phyloP scores from a whole-genome alignment of 2,797 vertebrate species.

The Pelochelys cantorii region DNA sequence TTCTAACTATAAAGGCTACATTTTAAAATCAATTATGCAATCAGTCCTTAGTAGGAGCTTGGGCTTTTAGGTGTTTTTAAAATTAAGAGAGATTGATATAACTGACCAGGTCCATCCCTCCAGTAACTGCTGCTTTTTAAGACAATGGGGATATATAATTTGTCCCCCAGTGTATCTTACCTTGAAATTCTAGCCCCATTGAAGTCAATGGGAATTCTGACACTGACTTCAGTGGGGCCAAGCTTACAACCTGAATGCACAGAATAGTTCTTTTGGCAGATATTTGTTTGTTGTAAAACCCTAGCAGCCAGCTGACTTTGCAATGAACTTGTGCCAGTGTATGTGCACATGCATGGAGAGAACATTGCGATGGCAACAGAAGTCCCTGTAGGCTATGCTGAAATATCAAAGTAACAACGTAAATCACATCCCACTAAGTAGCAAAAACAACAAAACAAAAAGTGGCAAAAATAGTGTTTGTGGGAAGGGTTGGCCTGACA shows the following conservation, averaged over 20 bases:
- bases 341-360: neutral
- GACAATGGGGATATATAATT: neutral
- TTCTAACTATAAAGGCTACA: neutral
- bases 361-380: neutral
- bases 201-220: rapidly evolving
- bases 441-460: neutral
- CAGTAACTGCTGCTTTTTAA: neutral
- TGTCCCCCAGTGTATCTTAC: neutral
- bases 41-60: neutral
- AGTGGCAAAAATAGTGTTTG: rapidly evolving
- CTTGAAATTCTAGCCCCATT: neutral
- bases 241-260: rapidly evolving
- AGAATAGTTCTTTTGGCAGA: neutral
- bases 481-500: neutral
- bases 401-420: neutral
- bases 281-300: neutral
- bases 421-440: neutral
- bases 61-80: neutral
- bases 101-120: neutral
- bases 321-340: rapidly evolving
- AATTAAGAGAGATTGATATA: neutral
- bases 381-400: neutral
- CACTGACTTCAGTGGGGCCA: rapidly evolving
- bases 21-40: neutral
- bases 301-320: rapidly evolving